These are phyloP conservation scores for Lycocerus yunnanus DNA, from an alignment of 2,888 invertebrate species.

Conservation along the genomic window DNA sequence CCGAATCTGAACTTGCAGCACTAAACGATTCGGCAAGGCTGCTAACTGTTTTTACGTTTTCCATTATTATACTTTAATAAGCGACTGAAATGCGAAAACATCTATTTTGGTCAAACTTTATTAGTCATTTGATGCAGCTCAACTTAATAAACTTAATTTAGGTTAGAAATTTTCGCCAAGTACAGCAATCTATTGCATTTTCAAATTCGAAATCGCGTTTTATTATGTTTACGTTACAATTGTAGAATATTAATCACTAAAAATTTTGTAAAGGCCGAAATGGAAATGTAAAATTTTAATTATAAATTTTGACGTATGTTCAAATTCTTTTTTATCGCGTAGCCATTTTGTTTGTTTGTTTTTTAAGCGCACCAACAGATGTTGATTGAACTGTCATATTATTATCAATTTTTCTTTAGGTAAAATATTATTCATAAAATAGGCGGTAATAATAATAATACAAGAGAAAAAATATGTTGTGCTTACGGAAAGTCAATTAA, in stretches of 20 bases:
- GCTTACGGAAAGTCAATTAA: not conserved
- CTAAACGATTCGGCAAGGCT: not conserved
- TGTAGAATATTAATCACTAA: not conserved
- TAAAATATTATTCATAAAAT: not conserved
- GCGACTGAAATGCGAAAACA: constrained; percentile 9
- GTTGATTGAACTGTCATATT: not conserved
- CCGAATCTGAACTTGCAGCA: not conserved
- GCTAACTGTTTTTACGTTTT: not conserved
- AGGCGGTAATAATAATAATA: not conserved
- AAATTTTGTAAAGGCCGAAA: not conserved
- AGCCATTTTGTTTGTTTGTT: constrained; percentile 31
- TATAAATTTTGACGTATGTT: constrained; percentile 36
- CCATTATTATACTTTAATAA: constrained; percentile 5
- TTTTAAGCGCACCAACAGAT: not conserved
- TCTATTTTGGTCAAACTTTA: constrained; percentile 3
- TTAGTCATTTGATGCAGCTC: constrained; percentile 3
- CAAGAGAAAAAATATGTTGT: not conserved
- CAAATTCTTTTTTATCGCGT: constrained; percentile 33
- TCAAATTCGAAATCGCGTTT: not conserved
- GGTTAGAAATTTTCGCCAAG: constrained; percentile 28
- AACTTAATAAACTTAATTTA: constrained; percentile 8
- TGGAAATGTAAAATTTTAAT: constrained; percentile 15
- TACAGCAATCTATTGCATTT: constrained; percentile 12
- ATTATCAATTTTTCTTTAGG: not conserved
- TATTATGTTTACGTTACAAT: not conserved